phyloP scores from a whole-genome alignment of 2,888 invertebrate species.

The Syrphus vitripennis region DNA sequence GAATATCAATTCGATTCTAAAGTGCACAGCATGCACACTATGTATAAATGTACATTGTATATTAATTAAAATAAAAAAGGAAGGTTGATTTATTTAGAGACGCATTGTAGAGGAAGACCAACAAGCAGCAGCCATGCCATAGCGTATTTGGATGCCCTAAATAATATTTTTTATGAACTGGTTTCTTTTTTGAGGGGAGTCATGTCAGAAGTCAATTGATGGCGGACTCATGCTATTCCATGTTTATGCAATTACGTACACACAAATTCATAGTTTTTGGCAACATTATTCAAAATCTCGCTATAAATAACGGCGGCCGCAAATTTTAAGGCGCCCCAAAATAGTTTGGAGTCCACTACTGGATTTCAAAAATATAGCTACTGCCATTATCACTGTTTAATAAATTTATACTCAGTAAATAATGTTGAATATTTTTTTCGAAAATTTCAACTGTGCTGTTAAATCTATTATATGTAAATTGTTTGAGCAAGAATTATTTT shows the following conservation, averaged over 20 bases:
- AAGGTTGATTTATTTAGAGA: slow-evolving; percentile 11
- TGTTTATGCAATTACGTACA: neutral
- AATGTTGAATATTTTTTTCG: neutral
- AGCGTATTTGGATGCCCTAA: neutral
- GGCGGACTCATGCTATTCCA: neutral
- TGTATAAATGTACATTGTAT: neutral
- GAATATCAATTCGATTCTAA: neutral
- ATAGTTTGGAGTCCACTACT: neutral
- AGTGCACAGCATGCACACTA: slow-evolving; percentile 16
- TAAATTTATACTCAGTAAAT: too few relatives aligned
- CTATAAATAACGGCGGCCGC: too few relatives aligned
- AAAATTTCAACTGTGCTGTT: neutral
- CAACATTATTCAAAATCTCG: neutral
- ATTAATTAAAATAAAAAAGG: slow-evolving; percentile 11
- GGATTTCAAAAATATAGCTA: too few relatives aligned
- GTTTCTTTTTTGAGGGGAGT: neutral
- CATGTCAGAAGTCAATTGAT: slow-evolving; percentile 18
- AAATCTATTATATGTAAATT: too few relatives aligned
- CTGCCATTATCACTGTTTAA: too few relatives aligned
- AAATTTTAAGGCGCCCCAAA: neutral
- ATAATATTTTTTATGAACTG: neutral
- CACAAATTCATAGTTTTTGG: neutral
- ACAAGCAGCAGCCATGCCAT: neutral
- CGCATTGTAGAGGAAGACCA: neutral
- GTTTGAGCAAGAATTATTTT: neutral